phyloP scores from a whole-genome alignment of 2,113 vertebrate genomes.

The Nibea coibor region DNA sequence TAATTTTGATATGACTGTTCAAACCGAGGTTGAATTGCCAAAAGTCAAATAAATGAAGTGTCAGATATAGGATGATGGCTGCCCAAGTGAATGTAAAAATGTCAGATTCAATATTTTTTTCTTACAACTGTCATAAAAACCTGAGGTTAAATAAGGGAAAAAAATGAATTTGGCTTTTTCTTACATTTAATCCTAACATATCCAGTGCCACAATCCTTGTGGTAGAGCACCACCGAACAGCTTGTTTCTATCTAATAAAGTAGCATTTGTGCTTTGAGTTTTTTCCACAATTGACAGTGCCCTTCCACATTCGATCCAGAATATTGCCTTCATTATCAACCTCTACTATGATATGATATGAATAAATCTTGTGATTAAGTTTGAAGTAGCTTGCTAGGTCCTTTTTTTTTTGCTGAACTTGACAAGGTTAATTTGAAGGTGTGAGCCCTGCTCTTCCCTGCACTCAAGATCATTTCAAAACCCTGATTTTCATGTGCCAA shows the following conservation, averaged over 20 bases:
- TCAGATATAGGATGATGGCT: not conserved
- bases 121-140: not conserved
- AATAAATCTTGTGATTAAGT: constrained; percentile 69
- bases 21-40: not conserved
- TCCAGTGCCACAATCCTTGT: not conserved
- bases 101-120: too few species aligned
- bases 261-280: constrained; percentile 8
- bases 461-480: constrained; percentile 70
- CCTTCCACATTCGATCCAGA: constrained; percentile 45
- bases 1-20: not conserved
- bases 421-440: constrained; percentile 77
- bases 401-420: constrained; percentile 50
- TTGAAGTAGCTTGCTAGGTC: constrained; percentile 56
- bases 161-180: not conserved
- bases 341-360: constrained; percentile 29
- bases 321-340: constrained; percentile 47
- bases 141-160: not conserved
- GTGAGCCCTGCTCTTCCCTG: constrained; percentile 58
- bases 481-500: constrained; percentile 69
- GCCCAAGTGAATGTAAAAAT: not conserved
- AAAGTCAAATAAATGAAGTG: not conserved
- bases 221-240: not conserved
- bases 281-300: constrained; percentile 8
- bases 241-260: constrained; percentile 7
- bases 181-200: not conserved